A percentile compares a stretch with the other conserved stretches of the same genome.
Conservation (phyloP, 2,113 vertebrate species). For the Psammodynastes pulverulentus region DNA sequence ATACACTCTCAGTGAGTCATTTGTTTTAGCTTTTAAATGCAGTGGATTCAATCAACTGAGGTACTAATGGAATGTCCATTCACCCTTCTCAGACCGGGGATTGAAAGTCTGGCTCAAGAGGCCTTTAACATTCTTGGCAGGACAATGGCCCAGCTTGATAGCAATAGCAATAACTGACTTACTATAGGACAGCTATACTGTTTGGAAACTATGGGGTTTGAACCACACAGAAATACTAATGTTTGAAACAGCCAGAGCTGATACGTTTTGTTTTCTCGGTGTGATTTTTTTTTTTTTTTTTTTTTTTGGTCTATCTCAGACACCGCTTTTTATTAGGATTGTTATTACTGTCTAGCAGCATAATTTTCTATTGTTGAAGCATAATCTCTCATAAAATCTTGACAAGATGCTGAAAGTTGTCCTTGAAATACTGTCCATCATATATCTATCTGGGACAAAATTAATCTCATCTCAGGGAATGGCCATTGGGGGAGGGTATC, state of each 20-base stretch:
- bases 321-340: constrained; percentile 1
- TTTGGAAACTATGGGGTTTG: background rate
- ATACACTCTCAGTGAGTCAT: constrained; percentile 54
- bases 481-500: background rate
- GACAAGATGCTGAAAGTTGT: constrained; percentile 20
- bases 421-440: constrained; percentile 39
- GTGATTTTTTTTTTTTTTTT: constrained; percentile 23
- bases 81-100: constrained; percentile 37
- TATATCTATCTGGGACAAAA: constrained; percentile 48
- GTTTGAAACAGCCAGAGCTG: constrained; percentile 22
- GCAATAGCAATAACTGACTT: constrained; percentile 47
- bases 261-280: constrained; percentile 33
- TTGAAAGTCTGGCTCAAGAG: constrained; percentile 29
- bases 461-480: constrained; percentile 34
- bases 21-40: constrained; percentile 58
- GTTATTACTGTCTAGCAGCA: constrained; percentile 8
- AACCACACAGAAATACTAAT: constrained; percentile 8
- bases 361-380: constrained; percentile 38
- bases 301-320: constrained; percentile 22
- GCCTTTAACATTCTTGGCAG: constrained; percentile 47
- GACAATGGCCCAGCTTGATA: constrained; percentile 39
- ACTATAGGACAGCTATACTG: constrained; percentile 38
- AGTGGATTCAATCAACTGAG: constrained; percentile 42
- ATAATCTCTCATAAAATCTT: constrained; percentile 23
- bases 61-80: constrained; percentile 28